A percentile compares a stretch with the other conserved stretches of the same genome.
Evolutionary conservation across 2,888 invertebrate species (phyloP).

Genomic region (Hololepta plana): DNA sequence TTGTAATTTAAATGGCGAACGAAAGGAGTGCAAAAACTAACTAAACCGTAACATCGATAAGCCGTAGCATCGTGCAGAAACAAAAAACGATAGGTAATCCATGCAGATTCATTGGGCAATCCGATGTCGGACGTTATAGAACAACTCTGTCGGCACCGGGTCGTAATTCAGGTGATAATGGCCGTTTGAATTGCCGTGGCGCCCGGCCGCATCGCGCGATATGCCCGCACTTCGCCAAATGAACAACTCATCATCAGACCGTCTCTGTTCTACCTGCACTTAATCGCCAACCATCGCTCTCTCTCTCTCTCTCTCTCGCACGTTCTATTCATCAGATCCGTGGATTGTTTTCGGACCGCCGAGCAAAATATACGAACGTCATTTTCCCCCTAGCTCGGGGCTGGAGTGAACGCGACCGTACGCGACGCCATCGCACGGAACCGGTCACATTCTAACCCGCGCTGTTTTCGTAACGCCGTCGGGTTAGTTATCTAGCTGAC

Average conservation of each 20-base stretch:
- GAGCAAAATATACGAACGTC: conserved; percentile 21
- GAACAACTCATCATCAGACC: conserved; percentile 24
- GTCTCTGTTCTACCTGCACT: conserved; percentile 17
- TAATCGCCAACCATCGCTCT: conserved; percentile 12
- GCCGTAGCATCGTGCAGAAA: too few species aligned
- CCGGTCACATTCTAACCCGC: conserved; percentile 19
- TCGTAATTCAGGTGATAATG: conserved; percentile 30
- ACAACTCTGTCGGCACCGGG: conserved; percentile 27
- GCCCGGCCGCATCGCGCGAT: conserved; percentile 25
- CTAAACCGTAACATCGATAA: too few species aligned
- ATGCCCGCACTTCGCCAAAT: conserved; percentile 26
- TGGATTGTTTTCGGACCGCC: conserved; percentile 25
- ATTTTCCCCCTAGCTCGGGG: too few species aligned
- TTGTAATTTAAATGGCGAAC: too few species aligned
- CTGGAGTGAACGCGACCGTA: too few species aligned
- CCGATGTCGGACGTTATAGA: conserved; percentile 22
- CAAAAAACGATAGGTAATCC: conserved; percentile 17
- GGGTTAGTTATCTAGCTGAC: conserved; percentile 27
- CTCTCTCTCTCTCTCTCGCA: conserved; percentile 9
- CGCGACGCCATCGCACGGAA: too few species aligned
- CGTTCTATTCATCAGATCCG: too few species aligned
- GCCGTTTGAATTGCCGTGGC: conserved; percentile 25
- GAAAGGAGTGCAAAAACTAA: too few species aligned
- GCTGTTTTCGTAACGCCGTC: conserved; percentile 19
- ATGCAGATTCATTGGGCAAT: conserved; percentile 23